phyloP scores from a whole-genome alignment of 2,888 invertebrate species.

The Tenthredo distinguenda region DNA sequence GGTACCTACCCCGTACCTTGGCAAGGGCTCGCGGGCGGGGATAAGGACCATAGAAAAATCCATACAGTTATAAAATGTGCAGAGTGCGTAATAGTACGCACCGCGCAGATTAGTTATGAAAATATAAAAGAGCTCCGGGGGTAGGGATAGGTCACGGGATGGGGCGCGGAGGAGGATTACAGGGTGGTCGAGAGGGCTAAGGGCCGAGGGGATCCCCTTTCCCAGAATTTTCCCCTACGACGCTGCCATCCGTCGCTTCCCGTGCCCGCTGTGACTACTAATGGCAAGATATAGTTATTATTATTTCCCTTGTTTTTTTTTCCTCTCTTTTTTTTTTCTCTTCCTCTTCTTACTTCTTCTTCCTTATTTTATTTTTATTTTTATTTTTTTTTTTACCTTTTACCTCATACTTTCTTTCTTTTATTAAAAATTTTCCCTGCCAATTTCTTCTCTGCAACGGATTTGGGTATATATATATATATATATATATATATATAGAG shows the following conservation, averaged over 20 bases:
- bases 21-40: slow-evolving; percentile 56
- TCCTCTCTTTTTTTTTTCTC: slow-evolving; percentile 42
- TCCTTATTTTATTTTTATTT: slow-evolving; percentile 22
- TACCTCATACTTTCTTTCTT: slow-evolving; percentile 47
- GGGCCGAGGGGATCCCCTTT: slow-evolving; percentile 66
- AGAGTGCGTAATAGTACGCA: slow-evolving; percentile 75
- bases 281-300: slow-evolving; percentile 48
- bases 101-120: slow-evolving; percentile 75
- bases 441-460: slow-evolving; percentile 26
- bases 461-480: neutral
- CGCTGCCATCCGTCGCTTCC: slow-evolving; percentile 50
- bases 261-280: slow-evolving; percentile 50
- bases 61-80: slow-evolving; percentile 86
- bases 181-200: slow-evolving; percentile 70
- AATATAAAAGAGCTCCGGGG: slow-evolving; percentile 69
- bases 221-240: slow-evolving; percentile 66
- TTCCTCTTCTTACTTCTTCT: too few relatives aligned
- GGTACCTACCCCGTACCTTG: slow-evolving; percentile 37
- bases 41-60: slow-evolving; percentile 82
- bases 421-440: slow-evolving; percentile 34
- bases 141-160: slow-evolving; percentile 55
- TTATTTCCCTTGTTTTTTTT: slow-evolving; percentile 32
- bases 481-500: neutral
- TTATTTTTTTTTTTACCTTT: slow-evolving; percentile 26
- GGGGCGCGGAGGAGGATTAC: slow-evolving; percentile 54